Percentiles rank a stretch among this genome's conserved stretches.
These are phyloP conservation scores for Eupithecia pulchellata DNA, from an alignment of 2,888 invertebrate species.

Conservation along the genomic window DNA sequence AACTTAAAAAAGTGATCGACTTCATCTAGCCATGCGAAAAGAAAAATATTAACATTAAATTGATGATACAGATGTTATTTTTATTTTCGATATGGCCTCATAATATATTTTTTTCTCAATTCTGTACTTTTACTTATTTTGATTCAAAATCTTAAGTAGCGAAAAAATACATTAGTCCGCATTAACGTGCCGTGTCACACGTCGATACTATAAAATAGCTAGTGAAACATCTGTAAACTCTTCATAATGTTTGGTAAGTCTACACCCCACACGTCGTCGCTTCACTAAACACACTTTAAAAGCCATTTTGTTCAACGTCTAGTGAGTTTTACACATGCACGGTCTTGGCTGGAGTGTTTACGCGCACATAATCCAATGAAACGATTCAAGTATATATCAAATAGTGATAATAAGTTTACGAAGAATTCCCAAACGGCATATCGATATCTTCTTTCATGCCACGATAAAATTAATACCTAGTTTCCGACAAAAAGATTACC, in stretches of 20 bases:
- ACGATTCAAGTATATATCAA: conserved; percentile 21
- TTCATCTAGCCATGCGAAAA: not conserved
- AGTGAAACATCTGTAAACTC: conserved; percentile 29
- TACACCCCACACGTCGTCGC: conserved; percentile 37
- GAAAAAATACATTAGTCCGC: not conserved
- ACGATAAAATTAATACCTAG: not conserved
- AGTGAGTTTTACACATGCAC: conserved; percentile 23
- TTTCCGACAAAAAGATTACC: conserved; percentile 17
- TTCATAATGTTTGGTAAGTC: conserved; percentile 31
- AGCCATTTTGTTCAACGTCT: conserved; percentile 31
- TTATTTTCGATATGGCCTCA: not conserved
- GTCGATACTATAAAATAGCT: conserved; percentile 19
- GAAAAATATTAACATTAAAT: not conserved
- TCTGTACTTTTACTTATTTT: conserved; percentile 3
- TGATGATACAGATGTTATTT: not conserved
- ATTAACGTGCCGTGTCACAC: conserved; percentile 8
- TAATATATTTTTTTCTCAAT: not conserved
- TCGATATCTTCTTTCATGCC: not conserved
- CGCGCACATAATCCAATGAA: conserved; percentile 10
- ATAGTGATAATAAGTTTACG: conserved; percentile 15
- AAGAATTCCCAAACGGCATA: conserved; percentile 7
- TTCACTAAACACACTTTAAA: conserved; percentile 30
- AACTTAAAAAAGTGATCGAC: not conserved
- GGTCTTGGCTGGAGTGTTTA: conserved; percentile 20
- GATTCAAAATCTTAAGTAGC: not conserved